These are phyloP conservation scores for Agonopterix subpropinquella DNA, from an alignment of 2,888 invertebrate genomes.

Conservation along the genomic window DNA sequence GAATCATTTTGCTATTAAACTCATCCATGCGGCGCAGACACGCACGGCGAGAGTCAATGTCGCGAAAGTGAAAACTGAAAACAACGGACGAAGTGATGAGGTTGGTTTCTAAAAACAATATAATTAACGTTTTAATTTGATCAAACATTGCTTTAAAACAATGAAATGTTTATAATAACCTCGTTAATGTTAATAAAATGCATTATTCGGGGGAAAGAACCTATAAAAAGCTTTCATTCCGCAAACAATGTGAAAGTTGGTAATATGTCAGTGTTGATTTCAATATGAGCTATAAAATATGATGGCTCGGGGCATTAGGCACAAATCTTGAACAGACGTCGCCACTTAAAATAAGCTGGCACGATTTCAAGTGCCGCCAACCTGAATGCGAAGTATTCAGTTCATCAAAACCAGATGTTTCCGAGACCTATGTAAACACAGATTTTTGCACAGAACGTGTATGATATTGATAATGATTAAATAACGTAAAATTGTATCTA, in stretches of 20 bases:
- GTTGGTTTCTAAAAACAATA: too few species aligned
- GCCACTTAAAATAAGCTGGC: slow-evolving; percentile 74
- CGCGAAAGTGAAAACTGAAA: slow-evolving; percentile 40
- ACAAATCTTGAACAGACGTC: slow-evolving; percentile 65
- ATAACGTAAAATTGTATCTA: slow-evolving; percentile 28
- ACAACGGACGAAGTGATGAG: too few species aligned
- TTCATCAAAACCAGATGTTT: slow-evolving; percentile 72
- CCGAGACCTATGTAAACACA: slow-evolving; percentile 57
- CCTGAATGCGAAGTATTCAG: slow-evolving; percentile 70
- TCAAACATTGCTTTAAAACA: too few species aligned
- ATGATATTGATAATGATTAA: slow-evolving; percentile 26
- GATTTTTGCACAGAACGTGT: slow-evolving; percentile 33
- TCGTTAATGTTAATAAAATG: too few species aligned
- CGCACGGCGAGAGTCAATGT: slow-evolving; percentile 42
- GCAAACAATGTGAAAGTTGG: too few species aligned
- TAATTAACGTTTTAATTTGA: too few species aligned
- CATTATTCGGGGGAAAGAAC: too few species aligned
- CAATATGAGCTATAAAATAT: slow-evolving; percentile 43
- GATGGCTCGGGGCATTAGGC: slow-evolving; percentile 47
- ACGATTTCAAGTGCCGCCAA: slow-evolving; percentile 69
- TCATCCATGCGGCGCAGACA: slow-evolving; percentile 36
- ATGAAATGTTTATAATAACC: too few species aligned
- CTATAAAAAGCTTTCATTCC: too few species aligned
- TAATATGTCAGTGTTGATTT: slow-evolving; percentile 1
- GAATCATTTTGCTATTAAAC: slow-evolving; percentile 31